A percentile compares a stretch with the other conserved stretches of the same genome.
phyloP scores from a whole-genome alignment of 2,113 vertebrate species.

The Neodon shergylaensis region DNA sequence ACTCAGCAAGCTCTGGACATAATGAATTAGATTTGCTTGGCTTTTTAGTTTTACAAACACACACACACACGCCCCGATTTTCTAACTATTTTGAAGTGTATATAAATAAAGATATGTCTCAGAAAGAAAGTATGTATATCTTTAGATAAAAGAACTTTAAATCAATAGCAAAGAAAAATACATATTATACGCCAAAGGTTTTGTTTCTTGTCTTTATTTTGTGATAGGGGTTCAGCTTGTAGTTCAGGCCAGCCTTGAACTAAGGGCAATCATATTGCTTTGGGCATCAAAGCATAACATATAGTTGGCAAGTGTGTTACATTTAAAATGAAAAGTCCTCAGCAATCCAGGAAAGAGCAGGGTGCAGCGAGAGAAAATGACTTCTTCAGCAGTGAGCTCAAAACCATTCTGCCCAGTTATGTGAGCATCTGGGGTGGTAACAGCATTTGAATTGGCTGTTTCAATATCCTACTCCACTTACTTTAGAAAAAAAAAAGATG shows the following conservation, averaged over 20 bases:
- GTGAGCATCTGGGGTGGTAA: background rate
- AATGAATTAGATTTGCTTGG: background rate
- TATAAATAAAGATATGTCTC: conserved; percentile 18
- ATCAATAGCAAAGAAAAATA: conserved; percentile 5
- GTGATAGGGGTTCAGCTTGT: too few species aligned
- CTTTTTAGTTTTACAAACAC: background rate
- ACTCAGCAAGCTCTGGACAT: background rate
- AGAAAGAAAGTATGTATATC: conserved; percentile 14
- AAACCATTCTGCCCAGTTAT: background rate
- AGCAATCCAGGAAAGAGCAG: background rate
- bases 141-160: conserved; percentile 5
- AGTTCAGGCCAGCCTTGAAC: too few species aligned
- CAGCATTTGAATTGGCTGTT: background rate
- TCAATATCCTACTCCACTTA: background rate
- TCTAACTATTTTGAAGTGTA: background rate
- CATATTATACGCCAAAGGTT: background rate
- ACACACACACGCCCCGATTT: background rate
- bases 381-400: background rate
- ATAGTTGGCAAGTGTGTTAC: background rate
- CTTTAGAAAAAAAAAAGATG: conserved; percentile 1
- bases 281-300: background rate
- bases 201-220: background rate
- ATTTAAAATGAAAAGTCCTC: background rate
- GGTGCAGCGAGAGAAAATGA: background rate
- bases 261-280: background rate